Evolutionary conservation across 2,113 vertebrate genomes (phyloP).

Genomic region (Casuarius casuarius): DNA sequence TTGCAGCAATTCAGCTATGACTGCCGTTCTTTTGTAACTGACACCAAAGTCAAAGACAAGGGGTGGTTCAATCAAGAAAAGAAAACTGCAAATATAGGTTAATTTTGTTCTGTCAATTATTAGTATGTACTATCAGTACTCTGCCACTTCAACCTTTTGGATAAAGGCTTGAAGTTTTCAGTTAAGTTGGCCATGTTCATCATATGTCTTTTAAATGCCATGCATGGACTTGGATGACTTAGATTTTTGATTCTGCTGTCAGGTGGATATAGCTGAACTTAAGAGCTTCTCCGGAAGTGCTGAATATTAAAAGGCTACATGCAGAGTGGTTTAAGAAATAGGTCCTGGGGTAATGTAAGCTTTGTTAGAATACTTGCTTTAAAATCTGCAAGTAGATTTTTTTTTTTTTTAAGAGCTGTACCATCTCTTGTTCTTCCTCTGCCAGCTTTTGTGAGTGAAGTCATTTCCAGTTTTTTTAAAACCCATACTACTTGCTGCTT

Average conservation of each 20-base stretch:
- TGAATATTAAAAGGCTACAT: neutral
- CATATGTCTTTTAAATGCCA: rapidly evolving
- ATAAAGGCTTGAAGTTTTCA: neutral
- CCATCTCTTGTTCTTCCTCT: neutral
- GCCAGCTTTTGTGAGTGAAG: neutral
- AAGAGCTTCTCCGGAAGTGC: neutral
- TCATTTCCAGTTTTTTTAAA: neutral
- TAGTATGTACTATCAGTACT: neutral
- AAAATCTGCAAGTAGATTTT: neutral
- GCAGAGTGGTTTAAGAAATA: neutral
- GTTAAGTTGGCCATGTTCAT: neutral
- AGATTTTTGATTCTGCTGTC: neutral
- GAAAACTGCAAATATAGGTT: neutral
- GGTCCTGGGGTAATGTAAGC: neutral
- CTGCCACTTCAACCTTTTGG: neutral
- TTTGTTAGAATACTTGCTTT: neutral
- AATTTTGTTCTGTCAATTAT: neutral
- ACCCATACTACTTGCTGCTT: neutral
- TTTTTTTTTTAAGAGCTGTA: neutral
- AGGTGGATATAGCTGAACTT: neutral
- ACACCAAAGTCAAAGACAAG: neutral
- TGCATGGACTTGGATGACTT: neutral
- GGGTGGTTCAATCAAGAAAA: neutral
- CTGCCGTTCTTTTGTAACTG: neutral
- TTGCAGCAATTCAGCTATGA: neutral